Conservation (phyloP, 2,113 vertebrate species). For the Neogale vison region DNA sequence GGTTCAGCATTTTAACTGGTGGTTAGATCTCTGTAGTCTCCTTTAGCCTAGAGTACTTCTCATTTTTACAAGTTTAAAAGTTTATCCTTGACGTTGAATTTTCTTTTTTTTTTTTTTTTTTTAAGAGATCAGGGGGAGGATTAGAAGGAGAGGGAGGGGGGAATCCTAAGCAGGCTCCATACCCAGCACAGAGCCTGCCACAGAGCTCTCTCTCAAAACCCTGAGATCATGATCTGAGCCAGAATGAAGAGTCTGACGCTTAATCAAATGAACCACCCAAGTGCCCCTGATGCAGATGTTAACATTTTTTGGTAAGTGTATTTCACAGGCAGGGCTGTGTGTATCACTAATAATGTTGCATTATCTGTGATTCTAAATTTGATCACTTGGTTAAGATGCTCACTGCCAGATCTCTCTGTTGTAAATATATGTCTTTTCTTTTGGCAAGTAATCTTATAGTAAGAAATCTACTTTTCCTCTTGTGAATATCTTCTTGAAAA, state of each 20-base stretch:
- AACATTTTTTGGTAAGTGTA: neutral
- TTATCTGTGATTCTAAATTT: neutral
- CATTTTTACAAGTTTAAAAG: neutral
- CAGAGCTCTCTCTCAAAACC: neutral
- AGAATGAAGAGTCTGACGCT: neutral
- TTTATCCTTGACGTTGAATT: neutral
- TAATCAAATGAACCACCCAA: neutral
- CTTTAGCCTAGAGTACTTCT: neutral
- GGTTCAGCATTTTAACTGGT: neutral
- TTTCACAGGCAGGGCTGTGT: neutral
- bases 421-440: neutral
- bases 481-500: neutral
- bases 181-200: neutral
- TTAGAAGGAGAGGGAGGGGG: neutral
- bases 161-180: neutral
- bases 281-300: neutral
- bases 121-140: neutral
- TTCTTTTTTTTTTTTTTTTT: slow-evolving; percentile 7
- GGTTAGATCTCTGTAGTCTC: neutral
- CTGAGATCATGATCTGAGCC: neutral
- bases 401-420: neutral
- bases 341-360: too few relatives aligned
- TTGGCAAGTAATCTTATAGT: neutral
- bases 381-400: neutral
- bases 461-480: neutral